These are phyloP conservation scores for Sardinella longiceps DNA, from an alignment of 2,797 vertebrate genomes.

Conservation along the genomic window DNA sequence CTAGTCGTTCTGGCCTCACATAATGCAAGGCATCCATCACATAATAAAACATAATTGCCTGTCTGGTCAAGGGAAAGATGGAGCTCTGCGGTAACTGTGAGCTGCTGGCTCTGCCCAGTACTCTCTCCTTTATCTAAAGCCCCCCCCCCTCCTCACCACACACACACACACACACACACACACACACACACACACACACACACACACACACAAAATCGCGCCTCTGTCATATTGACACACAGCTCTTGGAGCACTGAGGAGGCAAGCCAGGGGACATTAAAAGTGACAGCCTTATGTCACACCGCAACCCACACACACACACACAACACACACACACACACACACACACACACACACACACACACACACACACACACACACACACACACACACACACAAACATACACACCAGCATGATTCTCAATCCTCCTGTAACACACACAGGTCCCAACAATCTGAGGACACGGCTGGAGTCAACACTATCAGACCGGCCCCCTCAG, in stretches of 20 bases:
- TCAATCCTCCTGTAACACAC: neutral
- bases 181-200: neutral
- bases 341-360: neutral
- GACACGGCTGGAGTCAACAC: neutral
- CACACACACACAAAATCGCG: neutral
- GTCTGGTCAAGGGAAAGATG: conserved; percentile 23
- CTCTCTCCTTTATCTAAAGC: neutral
- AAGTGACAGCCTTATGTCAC: conserved; percentile 27
- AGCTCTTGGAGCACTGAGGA: neutral
- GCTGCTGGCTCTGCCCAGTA: neutral
- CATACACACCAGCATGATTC: neutral
- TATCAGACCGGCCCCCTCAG: neutral
- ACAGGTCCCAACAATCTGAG: neutral
- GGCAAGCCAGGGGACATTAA: conserved; percentile 24
- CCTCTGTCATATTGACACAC: conserved; percentile 5
- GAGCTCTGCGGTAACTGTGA: neutral
- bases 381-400: neutral
- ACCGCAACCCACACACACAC: neutral
- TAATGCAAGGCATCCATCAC: conserved; percentile 20
- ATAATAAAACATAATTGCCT: conserved; percentile 26
- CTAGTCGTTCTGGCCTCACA: neutral
- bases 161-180: neutral
- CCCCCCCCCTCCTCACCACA: neutral
- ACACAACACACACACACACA: neutral
- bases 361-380: neutral